These are phyloP conservation scores for Bombylius major DNA, from an alignment of 2,888 invertebrate genomes.

Conservation along the genomic window DNA sequence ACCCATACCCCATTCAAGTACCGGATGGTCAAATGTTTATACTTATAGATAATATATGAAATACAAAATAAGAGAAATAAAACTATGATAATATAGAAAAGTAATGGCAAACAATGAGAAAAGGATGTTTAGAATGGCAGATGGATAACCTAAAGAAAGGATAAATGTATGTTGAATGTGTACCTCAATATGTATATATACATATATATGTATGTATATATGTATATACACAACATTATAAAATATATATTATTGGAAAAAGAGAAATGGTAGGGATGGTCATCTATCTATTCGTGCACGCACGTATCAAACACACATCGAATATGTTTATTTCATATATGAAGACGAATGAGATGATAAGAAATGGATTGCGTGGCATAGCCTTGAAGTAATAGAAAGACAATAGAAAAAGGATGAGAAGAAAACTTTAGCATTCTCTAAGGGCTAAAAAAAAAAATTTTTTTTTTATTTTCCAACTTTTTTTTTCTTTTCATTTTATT, in stretches of 20 bases:
- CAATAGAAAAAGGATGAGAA: background rate
- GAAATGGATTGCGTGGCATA: conserved; percentile 20
- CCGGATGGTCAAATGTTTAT: background rate
- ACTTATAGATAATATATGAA: no score
- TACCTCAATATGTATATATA: background rate
- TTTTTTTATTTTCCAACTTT: no score
- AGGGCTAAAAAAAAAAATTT: background rate
- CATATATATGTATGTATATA: background rate
- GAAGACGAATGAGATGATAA: conserved; percentile 21
- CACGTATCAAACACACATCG: conserved; percentile 14
- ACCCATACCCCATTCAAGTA: background rate
- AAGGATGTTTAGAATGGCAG: no score
- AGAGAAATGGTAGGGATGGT: background rate
- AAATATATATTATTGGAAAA: no score
- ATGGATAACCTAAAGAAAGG: no score
- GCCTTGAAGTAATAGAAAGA: background rate
- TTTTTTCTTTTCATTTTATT: no score
- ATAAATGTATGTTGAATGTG: no score
- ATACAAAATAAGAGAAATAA: no score
- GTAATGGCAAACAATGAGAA: no score
- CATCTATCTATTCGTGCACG: conserved; percentile 10
- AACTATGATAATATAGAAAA: no score
- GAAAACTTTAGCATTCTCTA: background rate
- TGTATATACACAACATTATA: background rate
- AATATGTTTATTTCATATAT: conserved; percentile 13